Conservation (phyloP, 1,140 invertebrate genomes). For the Cephus cinctus region DNA sequence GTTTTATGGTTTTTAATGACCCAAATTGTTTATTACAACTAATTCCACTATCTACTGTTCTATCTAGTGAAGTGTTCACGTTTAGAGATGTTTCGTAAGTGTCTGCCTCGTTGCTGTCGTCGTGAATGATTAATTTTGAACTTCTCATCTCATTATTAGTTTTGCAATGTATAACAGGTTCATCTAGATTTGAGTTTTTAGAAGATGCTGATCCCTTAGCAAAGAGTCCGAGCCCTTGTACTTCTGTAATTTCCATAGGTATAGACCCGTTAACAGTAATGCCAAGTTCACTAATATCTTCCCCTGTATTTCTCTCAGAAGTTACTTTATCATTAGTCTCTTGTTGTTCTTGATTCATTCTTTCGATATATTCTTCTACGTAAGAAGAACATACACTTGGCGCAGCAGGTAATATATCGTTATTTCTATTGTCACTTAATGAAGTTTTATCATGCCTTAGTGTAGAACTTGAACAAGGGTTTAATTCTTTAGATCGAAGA, state of each 20-base stretch:
- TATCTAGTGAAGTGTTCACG: slow-evolving; percentile 11
- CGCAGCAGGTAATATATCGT: no score
- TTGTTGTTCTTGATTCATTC: slow-evolving; percentile 23
- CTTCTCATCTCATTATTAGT: no score
- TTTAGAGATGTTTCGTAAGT: slow-evolving; percentile 29
- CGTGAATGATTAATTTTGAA: slow-evolving; percentile 8
- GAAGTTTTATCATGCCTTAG: no score
- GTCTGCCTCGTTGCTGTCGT: slow-evolving; percentile 8
- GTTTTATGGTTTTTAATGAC: slow-evolving; percentile 7
- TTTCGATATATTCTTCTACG: slow-evolving; percentile 6
- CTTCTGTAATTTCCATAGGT: slow-evolving; percentile 25
- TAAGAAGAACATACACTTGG: no score
- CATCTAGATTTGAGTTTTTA: background rate
- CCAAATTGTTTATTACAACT: background rate
- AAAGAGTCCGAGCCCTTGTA: slow-evolving; percentile 18
- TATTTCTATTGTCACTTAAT: no score
- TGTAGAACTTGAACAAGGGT: no score
- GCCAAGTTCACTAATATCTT: slow-evolving; percentile 5
- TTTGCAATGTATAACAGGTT: no score
- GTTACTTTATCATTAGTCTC: slow-evolving; percentile 9
- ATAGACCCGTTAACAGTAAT: slow-evolving; percentile 9
- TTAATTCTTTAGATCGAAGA: no score
- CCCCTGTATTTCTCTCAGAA: slow-evolving; percentile 11
- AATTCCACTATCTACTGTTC: background rate
- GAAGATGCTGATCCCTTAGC: background rate